Percentiles rank a stretch among this genome's conserved stretches.
Evolutionary conservation across 2,113 vertebrate species (phyloP).

Genomic region (Danio rerio): GRCz12tu NC_133184.1:2796001-2796500

Average conservation of each 20-base stretch:
- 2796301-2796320: too few relatives aligned
- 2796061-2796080: conserved; percentile 69
- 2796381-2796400: too few relatives aligned
- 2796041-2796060: conserved; percentile 45
- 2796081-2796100: conserved; percentile 71
- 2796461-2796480: too few relatives aligned
- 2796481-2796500: too few relatives aligned
- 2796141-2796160: conserved; percentile 43
- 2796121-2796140: conserved; percentile 52
- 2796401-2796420: too few relatives aligned
- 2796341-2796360: too few relatives aligned
- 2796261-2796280: neutral
- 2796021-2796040: conserved; percentile 44
- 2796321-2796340: too few relatives aligned
- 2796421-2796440: too few relatives aligned
- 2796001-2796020: conserved; percentile 66
- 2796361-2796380: too few relatives aligned
- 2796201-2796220: conserved; percentile 65
- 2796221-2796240: conserved; percentile 43
- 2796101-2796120: conserved; percentile 55
- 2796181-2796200: conserved; percentile 63
- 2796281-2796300: too few relatives aligned
- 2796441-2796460: too few relatives aligned
- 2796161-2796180: conserved; percentile 62
- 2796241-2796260: conserved; percentile 41